These are phyloP conservation scores for Toxotes jaculatrix DNA, from an alignment of 2,113 vertebrate species.

Conservation along the genomic window DNA sequence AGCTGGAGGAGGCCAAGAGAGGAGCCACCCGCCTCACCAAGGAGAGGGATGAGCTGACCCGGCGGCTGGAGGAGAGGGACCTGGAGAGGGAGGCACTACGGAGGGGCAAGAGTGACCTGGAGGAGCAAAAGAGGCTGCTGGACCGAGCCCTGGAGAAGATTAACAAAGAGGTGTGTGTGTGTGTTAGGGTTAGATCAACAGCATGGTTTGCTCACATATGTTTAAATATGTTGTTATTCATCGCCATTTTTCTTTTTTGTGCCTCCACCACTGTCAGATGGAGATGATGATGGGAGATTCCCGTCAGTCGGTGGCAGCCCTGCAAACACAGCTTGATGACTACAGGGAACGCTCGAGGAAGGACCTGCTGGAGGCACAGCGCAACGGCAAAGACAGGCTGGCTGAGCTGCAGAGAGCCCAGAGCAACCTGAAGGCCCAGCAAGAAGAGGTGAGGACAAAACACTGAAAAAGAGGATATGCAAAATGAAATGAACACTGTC, in stretches of 20 bases:
- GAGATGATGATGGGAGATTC: conserved; percentile 90
- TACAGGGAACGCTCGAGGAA: conserved; percentile 90
- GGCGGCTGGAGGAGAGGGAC: conserved; percentile 87
- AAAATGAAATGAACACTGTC: not conserved
- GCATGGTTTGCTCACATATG: not conserved
- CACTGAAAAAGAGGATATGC: not conserved
- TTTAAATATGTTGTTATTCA: not conserved
- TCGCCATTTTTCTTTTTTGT: not conserved
- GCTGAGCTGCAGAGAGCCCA: conserved; percentile 90
- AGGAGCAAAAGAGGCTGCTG: conserved; percentile 93
- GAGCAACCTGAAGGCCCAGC: conserved; percentile 83
- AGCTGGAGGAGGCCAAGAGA: conserved; percentile 88
- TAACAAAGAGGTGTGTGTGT: conserved; percentile 81
- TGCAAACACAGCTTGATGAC: conserved; percentile 91
- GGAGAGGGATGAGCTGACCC: conserved; percentile 87
- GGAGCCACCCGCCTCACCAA: conserved; percentile 79
- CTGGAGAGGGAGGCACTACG: conserved; percentile 89
- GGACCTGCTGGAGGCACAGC: conserved; percentile 90
- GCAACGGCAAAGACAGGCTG: conserved; percentile 88
- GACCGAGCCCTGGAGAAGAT: conserved; percentile 86
- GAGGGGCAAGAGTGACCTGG: conserved; percentile 87
- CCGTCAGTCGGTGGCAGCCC: conserved; percentile 82
- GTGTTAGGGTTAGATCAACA: fast-evolving
- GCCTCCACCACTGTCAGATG: conserved; percentile 80
- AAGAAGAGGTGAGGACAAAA: conserved; percentile 89